Conservation (phyloP, 2,797 vertebrate genomes). For the Phrynocephalus guinanensis region DNA sequence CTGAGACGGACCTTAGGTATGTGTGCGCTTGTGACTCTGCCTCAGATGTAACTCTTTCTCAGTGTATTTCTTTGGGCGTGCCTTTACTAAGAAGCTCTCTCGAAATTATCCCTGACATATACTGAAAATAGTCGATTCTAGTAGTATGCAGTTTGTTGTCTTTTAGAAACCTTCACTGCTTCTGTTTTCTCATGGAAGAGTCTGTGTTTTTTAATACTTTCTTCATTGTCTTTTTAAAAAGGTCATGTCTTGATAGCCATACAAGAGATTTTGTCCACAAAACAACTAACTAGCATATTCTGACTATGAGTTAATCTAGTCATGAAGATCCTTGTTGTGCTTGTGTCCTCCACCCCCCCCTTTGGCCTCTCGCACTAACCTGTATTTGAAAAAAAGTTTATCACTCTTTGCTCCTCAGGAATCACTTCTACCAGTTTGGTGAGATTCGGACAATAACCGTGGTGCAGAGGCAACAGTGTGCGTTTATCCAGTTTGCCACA, state of each 20-base stretch:
- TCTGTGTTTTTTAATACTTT: background rate
- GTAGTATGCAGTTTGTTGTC: background rate
- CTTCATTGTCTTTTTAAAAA: background rate
- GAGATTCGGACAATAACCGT: slow-evolving; percentile 97
- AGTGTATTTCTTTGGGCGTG: background rate
- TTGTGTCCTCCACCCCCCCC: background rate
- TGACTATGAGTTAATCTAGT: background rate
- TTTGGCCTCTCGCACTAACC: background rate
- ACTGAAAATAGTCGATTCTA: background rate
- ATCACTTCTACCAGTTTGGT: slow-evolving; percentile 98
- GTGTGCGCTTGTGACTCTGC: slow-evolving; percentile 41
- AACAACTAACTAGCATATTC: background rate
- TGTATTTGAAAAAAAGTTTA: rapidly evolving
- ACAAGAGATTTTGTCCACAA: background rate
- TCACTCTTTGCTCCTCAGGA: slow-evolving; percentile 75
- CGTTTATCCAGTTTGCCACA: slow-evolving; percentile 97
- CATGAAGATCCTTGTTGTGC: background rate
- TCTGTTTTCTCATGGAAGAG: background rate
- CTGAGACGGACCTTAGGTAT: slow-evolving; percentile 95
- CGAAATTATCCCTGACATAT: background rate
- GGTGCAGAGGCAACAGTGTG: slow-evolving; percentile 96
- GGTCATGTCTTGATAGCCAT: background rate
- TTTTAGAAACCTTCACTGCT: background rate
- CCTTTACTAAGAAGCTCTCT: background rate
- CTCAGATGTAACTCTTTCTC: background rate